Base-by-base conservation (phyloP, 2,113 vertebrate genomes). In the Leptobrachium leishanense region DNA sequence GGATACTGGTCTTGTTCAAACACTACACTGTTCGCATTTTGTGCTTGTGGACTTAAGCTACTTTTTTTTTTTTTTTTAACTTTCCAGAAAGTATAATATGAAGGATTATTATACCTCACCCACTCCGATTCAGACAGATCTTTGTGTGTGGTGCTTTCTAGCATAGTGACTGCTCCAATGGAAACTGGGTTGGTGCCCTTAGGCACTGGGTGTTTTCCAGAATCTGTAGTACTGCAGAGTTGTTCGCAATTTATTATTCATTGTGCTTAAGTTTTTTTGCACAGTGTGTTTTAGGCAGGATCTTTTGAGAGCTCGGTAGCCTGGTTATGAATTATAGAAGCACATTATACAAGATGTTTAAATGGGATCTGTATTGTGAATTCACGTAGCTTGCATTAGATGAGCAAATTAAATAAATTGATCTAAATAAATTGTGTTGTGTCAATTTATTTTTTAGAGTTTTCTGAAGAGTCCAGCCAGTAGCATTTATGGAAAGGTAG, bases 341-440 rank as follows among this genome's bases (percentile, higher is more conserved):
- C 15, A 53, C 66, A 39, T 20, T 68, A 12, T 31, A 39, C 43
- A 72, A 57, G 40, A 50, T 62, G 42, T 70, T 71, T 46, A 50
- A 64, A 39, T 40, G 44, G 8, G 46, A 71, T 79, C 50, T 46
- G 15, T 79, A 72, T 72, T 72, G 76, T 79, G 69, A 79, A 79
- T 79, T 79, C 68, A 72, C 69, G 40, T 72, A 57, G 68, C 43
- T 64, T 79, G 59, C 20, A 70, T 15, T 79, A 54, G 76, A 79
- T 53, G 46, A 72, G 69, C 7, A 55, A 72, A 79, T 65, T 42
- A 79, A 79, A 43, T 43, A 67, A 67, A 67, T 10, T 41, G 59
- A 54, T 79, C 54, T 62, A 42, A 77, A 0, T 62, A 59, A 64
- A 43, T 59, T 69, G 20, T 43, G n/a, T 43, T 71, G 53, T 43